Conservation (phyloP, 2,888 invertebrate genomes). For the Sicus ferrugineus region DNA sequence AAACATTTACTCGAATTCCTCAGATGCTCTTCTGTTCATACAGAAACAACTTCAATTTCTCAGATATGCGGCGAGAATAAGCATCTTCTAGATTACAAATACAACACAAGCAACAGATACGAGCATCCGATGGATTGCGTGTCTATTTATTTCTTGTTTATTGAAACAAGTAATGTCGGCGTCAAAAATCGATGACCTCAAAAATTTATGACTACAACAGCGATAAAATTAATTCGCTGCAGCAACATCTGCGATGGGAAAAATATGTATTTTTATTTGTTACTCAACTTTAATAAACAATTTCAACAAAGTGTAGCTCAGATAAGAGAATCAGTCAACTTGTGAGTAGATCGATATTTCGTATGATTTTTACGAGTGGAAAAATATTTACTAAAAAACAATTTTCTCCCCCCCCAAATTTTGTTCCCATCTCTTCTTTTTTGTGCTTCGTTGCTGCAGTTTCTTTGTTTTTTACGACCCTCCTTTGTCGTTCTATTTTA, state of each 20-base stretch:
- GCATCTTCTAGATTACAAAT: no score
- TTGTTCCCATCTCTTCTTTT: no score
- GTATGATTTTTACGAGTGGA: no score
- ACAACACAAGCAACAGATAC: not conserved
- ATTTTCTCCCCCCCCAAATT: no score
- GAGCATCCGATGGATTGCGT: not conserved
- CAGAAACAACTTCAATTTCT: no score
- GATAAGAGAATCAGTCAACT: no score
- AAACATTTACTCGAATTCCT: no score
- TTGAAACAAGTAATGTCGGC: slow-evolving; percentile 18
- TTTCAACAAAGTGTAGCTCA: no score
- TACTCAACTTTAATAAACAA: not conserved
- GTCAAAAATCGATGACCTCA: slow-evolving; percentile 13
- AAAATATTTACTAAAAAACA: no score
- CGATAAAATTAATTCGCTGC: not conserved
- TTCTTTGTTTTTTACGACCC: not conserved
- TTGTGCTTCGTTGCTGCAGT: not conserved
- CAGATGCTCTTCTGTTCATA: no score
- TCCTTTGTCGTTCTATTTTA: not conserved
- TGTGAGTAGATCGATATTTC: no score
- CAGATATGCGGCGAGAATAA: no score
- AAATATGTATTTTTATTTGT: not conserved
- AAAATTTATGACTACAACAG: not conserved
- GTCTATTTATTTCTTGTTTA: not conserved
- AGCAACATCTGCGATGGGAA: not conserved